Conservation (phyloP, 2,113 vertebrate genomes). For the Mustela nigripes region DNA sequence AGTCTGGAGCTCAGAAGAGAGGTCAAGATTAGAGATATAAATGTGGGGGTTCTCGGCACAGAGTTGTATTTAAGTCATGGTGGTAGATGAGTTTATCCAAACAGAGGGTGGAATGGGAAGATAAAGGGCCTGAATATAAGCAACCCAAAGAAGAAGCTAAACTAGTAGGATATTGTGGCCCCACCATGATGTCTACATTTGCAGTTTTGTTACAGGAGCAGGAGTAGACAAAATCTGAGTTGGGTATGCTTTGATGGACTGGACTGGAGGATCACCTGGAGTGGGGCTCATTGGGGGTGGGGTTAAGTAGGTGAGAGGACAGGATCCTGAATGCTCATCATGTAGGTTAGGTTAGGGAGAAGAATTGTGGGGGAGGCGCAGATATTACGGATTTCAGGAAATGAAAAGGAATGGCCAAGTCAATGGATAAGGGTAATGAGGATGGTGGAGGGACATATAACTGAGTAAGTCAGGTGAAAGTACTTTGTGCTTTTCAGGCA, state of each 20-base stretch:
- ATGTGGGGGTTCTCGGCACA: background rate
- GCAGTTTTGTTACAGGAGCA: background rate
- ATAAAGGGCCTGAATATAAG: background rate
- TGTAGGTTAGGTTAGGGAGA: background rate
- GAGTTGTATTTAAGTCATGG: background rate
- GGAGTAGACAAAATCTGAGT: background rate
- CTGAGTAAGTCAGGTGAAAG: constrained; percentile 7
- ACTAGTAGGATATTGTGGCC: background rate
- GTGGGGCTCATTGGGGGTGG: background rate
- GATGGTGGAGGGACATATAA: background rate
- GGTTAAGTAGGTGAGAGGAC: background rate
- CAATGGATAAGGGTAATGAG: background rate
- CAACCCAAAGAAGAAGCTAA: background rate
- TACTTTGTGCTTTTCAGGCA: background rate
- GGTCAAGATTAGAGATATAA: background rate
- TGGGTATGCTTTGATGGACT: background rate
- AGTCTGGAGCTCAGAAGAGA: background rate
- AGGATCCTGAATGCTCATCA: background rate
- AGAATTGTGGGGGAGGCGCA: background rate
- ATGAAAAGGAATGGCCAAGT: background rate
- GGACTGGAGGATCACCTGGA: background rate
- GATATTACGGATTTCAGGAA: background rate
- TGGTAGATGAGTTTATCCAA: background rate
- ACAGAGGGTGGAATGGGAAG: background rate
- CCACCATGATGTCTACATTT: background rate